These are phyloP conservation scores for Sericinus montela DNA, from an alignment of 2,888 invertebrate genomes.

Conservation along the genomic window DNA sequence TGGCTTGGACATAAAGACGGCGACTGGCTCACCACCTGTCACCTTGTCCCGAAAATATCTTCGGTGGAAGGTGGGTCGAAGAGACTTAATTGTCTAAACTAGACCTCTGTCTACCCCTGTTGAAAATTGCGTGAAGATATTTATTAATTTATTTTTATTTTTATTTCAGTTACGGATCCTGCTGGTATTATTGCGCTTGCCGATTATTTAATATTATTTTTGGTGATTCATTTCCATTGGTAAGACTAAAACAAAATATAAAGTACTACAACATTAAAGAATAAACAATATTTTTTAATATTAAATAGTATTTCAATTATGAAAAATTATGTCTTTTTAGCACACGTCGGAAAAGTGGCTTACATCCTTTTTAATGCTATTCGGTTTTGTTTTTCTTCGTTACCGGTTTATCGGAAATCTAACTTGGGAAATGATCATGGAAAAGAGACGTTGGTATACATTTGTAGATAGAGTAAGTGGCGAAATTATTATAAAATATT, in stretches of 20 bases:
- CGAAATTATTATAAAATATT: not conserved
- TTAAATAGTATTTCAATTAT: too few relatives aligned
- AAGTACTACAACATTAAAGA: not conserved
- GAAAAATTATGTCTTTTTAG: conserved; percentile 28
- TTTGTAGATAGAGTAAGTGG: conserved; percentile 54
- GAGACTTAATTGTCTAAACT: too few relatives aligned
- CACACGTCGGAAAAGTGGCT: conserved; percentile 44
- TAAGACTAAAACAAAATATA: conserved; percentile 30
- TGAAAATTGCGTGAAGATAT: too few relatives aligned
- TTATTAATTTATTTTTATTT: too few relatives aligned
- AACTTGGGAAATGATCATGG: conserved; percentile 55
- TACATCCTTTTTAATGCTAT: conserved; percentile 49
- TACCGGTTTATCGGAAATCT: conserved; percentile 59
- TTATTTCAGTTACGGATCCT: conserved; percentile 47
- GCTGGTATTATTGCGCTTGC: conserved; percentile 62
- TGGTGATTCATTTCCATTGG: conserved; percentile 63
- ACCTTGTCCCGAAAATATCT: too few relatives aligned
- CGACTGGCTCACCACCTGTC: too few relatives aligned
- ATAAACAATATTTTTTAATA: not conserved
- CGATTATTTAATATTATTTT: conserved; percentile 61
- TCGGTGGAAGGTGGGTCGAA: too few relatives aligned
- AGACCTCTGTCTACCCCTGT: too few relatives aligned
- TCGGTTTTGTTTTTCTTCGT: conserved; percentile 50
- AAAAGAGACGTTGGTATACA: conserved; percentile 42
- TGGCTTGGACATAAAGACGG: too few relatives aligned